phyloP scores from a whole-genome alignment of 2,113 vertebrate species.

The Salvelinus namaycush region DNA sequence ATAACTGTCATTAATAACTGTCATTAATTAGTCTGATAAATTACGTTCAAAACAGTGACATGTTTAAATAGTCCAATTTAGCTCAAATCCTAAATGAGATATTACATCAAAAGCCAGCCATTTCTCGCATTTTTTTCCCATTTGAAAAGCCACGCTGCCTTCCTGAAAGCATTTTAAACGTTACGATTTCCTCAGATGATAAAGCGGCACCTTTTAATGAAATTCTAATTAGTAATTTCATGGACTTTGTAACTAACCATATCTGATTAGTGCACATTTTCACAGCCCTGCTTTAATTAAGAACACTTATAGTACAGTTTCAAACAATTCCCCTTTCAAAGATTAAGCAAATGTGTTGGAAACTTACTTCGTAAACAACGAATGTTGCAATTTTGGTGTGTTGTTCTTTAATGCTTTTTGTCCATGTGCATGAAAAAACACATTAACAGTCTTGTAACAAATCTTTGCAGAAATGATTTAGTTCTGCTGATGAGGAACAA shows the following conservation, averaged over 20 bases:
- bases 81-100: constrained; percentile 79
- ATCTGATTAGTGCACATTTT: constrained; percentile 99
- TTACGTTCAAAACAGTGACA: constrained; percentile 79
- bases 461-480: too few species aligned
- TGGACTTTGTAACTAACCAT: constrained; percentile 99
- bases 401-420: constrained; percentile 26
- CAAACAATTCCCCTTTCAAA: constrained; percentile 85
- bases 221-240: constrained; percentile 99
- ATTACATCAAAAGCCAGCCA: constrained; percentile 76
- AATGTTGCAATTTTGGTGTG: constrained; percentile 67
- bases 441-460: too few species aligned
- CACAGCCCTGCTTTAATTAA: constrained; percentile 99
- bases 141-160: constrained; percentile 93
- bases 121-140: constrained; percentile 68
- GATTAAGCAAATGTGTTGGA: constrained; percentile 82
- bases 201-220: constrained; percentile 99
- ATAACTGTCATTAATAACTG: constrained; percentile 79
- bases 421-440: neutral
- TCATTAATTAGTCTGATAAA: constrained; percentile 83
- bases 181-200: constrained; percentile 98
- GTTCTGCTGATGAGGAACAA: too few species aligned
- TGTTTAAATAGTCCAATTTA: constrained; percentile 80
- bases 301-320: constrained; percentile 96
- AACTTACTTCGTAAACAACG: constrained; percentile 88
- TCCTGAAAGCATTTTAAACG: constrained; percentile 99